Evolutionary conservation across 2,797 vertebrate species (phyloP).

Genomic region (Calcarius lapponicus): DNA sequence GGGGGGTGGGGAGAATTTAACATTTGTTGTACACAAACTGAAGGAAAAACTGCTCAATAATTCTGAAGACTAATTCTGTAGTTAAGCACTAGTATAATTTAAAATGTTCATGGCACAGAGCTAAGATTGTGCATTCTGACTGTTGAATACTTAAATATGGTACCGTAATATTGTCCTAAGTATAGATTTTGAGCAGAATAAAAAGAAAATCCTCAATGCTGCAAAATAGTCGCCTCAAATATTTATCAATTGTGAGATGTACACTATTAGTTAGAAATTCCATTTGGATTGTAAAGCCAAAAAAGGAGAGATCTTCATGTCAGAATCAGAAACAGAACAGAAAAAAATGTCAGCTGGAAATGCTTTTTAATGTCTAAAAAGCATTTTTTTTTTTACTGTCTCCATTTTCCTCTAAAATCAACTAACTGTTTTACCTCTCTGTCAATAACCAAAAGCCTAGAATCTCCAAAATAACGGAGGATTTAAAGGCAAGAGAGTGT

Average conservation of each 20-base stretch:
- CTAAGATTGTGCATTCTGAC: not conserved
- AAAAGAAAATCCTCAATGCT: not conserved
- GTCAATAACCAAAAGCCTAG: not conserved
- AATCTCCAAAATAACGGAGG: not conserved
- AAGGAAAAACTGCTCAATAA: not conserved
- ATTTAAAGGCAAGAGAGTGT: not conserved
- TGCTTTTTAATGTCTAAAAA: not conserved
- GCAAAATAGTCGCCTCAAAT: not conserved
- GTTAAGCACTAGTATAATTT: not conserved
- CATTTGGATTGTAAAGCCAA: not conserved
- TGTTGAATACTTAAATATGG: not conserved
- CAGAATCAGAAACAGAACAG: not conserved
- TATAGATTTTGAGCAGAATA: not conserved
- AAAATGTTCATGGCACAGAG: not conserved
- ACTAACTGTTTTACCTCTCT: not conserved
- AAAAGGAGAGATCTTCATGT: not conserved
- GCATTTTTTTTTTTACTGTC: not conserved
- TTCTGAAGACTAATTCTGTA: not conserved
- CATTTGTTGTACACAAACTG: not conserved
- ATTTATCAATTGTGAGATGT: not conserved
- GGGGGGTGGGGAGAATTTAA: not conserved
- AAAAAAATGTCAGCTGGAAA: not conserved
- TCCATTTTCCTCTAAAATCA: not conserved
- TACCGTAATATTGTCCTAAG: not conserved
- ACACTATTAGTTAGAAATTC: not conserved